Evolutionary conservation across 2,888 invertebrate species (phyloP).

Genomic region (Boloria euphrosyne): DNA sequence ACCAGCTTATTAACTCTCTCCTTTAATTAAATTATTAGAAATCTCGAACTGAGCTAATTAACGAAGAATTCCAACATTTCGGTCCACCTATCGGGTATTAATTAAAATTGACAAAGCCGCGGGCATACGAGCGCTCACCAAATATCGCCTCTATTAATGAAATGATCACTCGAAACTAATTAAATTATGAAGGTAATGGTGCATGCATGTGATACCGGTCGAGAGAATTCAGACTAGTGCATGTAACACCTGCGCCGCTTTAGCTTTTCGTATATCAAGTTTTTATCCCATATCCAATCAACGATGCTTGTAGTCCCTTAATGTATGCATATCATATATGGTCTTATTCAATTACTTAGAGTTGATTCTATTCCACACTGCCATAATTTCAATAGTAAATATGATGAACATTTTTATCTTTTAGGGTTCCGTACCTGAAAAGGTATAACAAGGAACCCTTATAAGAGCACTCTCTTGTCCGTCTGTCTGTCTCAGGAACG

Average conservation of each 20-base stretch:
- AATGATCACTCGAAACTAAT: conserved; percentile 82
- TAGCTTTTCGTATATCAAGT: conserved; percentile 21
- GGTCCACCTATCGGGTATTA: conserved; percentile 78
- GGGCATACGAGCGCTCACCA: conserved; percentile 69
- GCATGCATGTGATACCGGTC: conserved; percentile 74
- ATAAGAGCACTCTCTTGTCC: too few relatives aligned
- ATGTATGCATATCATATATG: conserved; percentile 7
- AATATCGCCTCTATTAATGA: conserved; percentile 80
- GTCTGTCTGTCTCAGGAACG: too few relatives aligned
- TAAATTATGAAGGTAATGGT: conserved; percentile 81
- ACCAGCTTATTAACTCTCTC: conserved; percentile 73
- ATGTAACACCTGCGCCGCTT: conserved; percentile 42
- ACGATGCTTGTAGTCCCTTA: conserved; percentile 5
- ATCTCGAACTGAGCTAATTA: conserved; percentile 79
- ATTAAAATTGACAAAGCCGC: conserved; percentile 82
- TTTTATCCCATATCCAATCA: conserved; percentile 17
- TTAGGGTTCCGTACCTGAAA: too few relatives aligned
- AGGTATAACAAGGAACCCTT: too few relatives aligned
- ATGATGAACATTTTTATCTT: background rate
- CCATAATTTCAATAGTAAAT: background rate
- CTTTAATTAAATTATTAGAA: conserved; percentile 82
- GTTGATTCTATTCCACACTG: background rate
- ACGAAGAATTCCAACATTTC: conserved; percentile 81
- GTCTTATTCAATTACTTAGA: conserved; percentile 11
- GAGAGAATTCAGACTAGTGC: conserved; percentile 40